Evolutionary conservation across 1,140 invertebrate genomes (phyloP).

Genomic region (Ruditapes philippinarum): DNA sequence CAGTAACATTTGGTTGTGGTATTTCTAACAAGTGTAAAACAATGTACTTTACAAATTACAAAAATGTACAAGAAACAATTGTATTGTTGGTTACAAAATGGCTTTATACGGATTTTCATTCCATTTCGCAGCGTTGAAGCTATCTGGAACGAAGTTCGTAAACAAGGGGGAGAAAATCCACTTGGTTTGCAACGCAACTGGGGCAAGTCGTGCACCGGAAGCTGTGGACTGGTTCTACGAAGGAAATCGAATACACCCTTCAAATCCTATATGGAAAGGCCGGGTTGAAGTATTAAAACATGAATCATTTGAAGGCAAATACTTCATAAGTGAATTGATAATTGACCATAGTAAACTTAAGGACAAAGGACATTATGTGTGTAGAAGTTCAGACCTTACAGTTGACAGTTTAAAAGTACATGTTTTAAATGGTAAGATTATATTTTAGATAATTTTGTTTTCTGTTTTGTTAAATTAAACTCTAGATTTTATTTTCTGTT

Average conservation of each 20-base stretch:
- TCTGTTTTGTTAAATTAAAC: no score
- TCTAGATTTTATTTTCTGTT: background rate
- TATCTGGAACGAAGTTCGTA: slow-evolving; percentile 67
- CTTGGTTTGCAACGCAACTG: slow-evolving; percentile 75
- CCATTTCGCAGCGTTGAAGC: slow-evolving; percentile 66
- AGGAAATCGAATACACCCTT: slow-evolving; percentile 67
- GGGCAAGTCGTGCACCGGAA: slow-evolving; percentile 71
- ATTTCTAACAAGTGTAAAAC: no score
- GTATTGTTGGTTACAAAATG: no score
- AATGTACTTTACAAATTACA: no score
- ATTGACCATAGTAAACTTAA: slow-evolving; percentile 65
- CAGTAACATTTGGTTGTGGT: no score
- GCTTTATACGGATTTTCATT: slow-evolving; percentile 38
- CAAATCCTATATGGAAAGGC: slow-evolving; percentile 64
- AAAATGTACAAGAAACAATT: no score
- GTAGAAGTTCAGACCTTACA: slow-evolving; percentile 73
- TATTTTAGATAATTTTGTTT: no score
- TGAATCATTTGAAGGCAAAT: slow-evolving; percentile 61
- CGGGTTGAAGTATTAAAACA: slow-evolving; percentile 67
- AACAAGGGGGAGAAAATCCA: slow-evolving; percentile 65
- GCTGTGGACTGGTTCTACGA: slow-evolving; percentile 76
- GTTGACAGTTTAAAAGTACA: slow-evolving; percentile 70
- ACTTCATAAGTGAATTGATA: slow-evolving; percentile 72
- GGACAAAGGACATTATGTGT: slow-evolving; percentile 76
- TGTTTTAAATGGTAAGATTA: slow-evolving; percentile 75